Evolutionary conservation across 2,888 invertebrate genomes (phyloP), one percentile per base, ranked within the genome.

Genomic region (Sepioteuthis lessoniana): DNA sequence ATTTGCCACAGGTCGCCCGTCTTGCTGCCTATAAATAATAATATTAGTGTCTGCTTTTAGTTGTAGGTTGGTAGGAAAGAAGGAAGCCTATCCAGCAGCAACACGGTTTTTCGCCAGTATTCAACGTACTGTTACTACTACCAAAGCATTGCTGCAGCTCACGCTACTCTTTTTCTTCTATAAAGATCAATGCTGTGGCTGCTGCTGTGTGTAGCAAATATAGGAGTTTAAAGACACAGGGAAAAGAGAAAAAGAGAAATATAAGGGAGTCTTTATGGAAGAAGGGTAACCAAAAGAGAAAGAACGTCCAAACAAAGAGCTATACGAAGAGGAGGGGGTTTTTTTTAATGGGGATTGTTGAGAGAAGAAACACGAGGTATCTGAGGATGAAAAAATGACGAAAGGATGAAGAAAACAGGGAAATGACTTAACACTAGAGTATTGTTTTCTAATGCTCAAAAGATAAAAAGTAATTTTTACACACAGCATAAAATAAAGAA

Each of bases 71-170:
- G 55, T 55, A 55, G 21, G 55, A 25, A 31, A 60, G 60, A 25
- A 28, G n/a, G 76, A 76, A 76, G 35, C 46, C 91, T 91, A 46
- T 91, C n/a, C 92, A 92, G 25, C 42, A 92, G 42, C 92, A 92
- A 92, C 92, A 92, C 92, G 42, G 19, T 92, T 42, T 92, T 46
- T n/a, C n/a, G 55, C 55, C 55, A 55, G 55, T 55, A 2, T 55
- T 55, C 55, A 55, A 10, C 37, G 35, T 91, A 19, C 91, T 91
- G 37, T 37, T 91, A 21, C 91, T 91, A 2, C 91, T 91, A 19
- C 91, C 50, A 50, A 19, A 50, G 50, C 76, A 76, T 76, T 76
- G 28, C 76, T 76, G n/a, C 50, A 50, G 50, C 50, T 50, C 50
- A 16, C 19, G 16, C 19, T 42, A 5, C 42, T 42, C 7, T 42